A percentile compares a stretch with the other conserved stretches of the same genome.
Conservation (phyloP, 2,888 invertebrate genomes). For the Iphiclides podalirius region DNA sequence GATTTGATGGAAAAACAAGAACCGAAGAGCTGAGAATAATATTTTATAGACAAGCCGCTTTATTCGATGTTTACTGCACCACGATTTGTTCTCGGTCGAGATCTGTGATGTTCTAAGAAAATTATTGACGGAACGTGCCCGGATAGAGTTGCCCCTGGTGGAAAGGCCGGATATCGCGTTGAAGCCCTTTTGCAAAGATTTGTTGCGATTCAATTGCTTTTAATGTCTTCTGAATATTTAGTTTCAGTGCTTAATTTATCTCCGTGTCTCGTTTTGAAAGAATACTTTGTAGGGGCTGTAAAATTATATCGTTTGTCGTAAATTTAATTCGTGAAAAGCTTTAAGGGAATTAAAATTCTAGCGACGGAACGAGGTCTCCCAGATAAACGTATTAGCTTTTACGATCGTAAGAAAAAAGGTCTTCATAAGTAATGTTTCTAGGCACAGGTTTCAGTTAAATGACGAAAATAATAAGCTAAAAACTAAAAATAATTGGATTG, state of each 20-base stretch:
- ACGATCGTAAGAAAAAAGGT: conserved; percentile 45
- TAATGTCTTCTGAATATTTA: conserved; percentile 37
- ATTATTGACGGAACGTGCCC: conserved; percentile 77
- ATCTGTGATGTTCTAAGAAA: conserved; percentile 74
- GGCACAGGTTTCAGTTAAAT: conserved; percentile 22
- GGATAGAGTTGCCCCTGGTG: conserved; percentile 50
- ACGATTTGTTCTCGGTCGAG: conserved; percentile 70
- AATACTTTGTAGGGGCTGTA: conserved; percentile 54
- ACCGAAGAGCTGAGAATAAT: conserved; percentile 69
- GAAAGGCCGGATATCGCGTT: conserved; percentile 45
- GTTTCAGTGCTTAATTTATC: conserved; percentile 31
- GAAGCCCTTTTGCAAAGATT: conserved; percentile 44
- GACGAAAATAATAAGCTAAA: conserved; percentile 24
- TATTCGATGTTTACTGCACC: conserved; percentile 75
- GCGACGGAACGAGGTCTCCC: conserved; percentile 60
- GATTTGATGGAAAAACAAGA: conserved; percentile 74
- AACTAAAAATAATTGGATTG: not conserved
- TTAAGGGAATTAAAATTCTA: conserved; percentile 68
- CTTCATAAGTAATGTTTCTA: conserved; percentile 27
- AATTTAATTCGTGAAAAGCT: conserved; percentile 61
- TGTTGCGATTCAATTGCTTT: conserved; percentile 49
- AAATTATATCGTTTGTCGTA: conserved; percentile 62
- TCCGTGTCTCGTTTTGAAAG: conserved; percentile 44
- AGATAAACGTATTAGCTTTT: conserved; percentile 67
- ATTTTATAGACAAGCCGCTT: conserved; percentile 75